Conservation (phyloP, 2,113 vertebrate genomes). For the Taxidea taxus region DNA sequence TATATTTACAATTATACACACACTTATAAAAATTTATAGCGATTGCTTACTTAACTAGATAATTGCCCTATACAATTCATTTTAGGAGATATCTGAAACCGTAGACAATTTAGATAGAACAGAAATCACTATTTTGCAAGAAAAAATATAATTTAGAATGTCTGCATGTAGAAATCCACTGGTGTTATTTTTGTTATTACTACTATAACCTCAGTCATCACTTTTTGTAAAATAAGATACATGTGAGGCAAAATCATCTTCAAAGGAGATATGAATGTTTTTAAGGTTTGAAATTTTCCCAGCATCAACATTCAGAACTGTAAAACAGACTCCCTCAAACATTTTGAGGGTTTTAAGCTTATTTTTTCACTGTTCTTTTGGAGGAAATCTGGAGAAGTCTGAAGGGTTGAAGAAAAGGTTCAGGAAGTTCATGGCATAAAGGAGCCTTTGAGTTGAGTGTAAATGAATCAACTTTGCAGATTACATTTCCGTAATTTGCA, state of each 20-base stretch:
- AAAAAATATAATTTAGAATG: conserved; percentile 24
- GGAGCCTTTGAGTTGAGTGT: neutral
- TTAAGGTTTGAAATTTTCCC: conserved; percentile 12
- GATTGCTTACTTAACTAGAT: neutral
- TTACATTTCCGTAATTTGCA: conserved; percentile 28
- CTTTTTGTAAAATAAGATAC: neutral
- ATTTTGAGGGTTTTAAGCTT: conserved; percentile 54
- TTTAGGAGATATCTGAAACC: neutral
- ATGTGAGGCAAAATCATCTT: neutral
- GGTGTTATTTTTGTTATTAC: neutral
- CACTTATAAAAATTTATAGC: neutral
- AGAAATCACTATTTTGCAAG: neutral
- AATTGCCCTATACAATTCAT: neutral
- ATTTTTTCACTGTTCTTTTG: conserved; percentile 42
- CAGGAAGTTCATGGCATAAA: conserved; percentile 41
- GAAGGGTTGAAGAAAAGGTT: neutral
- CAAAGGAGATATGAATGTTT: conserved; percentile 13
- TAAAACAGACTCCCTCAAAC: conserved; percentile 30
- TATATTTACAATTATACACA: neutral
- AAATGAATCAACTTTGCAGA: conserved; percentile 32
- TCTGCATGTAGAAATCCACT: neutral
- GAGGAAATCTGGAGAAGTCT: conserved; percentile 25
- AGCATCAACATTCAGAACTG: conserved; percentile 46
- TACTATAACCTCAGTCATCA: neutral
- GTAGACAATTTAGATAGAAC: neutral